Base-by-base conservation (phyloP, 1,140 invertebrate species). In the Brachionus rubens region DNA sequence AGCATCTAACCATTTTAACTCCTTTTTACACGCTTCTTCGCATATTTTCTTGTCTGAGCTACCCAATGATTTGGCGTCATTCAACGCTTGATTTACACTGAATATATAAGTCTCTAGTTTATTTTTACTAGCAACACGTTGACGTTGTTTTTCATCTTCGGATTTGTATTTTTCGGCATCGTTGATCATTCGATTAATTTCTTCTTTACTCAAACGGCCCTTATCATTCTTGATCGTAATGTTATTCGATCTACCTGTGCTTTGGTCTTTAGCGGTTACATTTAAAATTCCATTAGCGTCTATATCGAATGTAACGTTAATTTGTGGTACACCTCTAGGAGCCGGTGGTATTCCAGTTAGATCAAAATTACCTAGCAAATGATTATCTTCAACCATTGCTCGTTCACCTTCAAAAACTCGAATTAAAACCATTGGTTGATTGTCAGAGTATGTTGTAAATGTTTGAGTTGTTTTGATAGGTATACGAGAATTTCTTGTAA, bases 311-410 rank as follows among this genome's bases (percentile, higher is more conserved):
- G 89, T 90, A 2, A 94, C 91, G 83, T 92, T 91, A 86, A 67
- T 89, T 88, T 47, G 76, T 24, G 76, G 76, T 24, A 76, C 30
- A 19, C 76, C 76, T 28, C 59, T 30, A 26, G 76, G 76, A 16
- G 76, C 76, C 7, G 92, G 91, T 36, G 92, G 91, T 79, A 94
- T 93, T 46, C 91, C 91, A 76, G 89, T 91, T 6, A 94, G 87
- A 80, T 94, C 91, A 83, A 94, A 94, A 82, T 91, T 92, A 77
- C 92, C 92, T 47, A 94, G 86, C 1, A 92, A 84, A 81, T 93
- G 92, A 86, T 94, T 94, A 80, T 94, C 91, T 83, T 91, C 92
- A 76, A 91, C 92, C 91, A 93, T 92, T 36, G 91, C 90, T 79
- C 91, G 89, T 84, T 93, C 91, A 14, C 92, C 92, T 86, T 93